A percentile compares a stretch with the other conserved stretches of the same genome.
phyloP scores from a whole-genome alignment of 2,888 invertebrate species.

The Dryococelus australis region DNA sequence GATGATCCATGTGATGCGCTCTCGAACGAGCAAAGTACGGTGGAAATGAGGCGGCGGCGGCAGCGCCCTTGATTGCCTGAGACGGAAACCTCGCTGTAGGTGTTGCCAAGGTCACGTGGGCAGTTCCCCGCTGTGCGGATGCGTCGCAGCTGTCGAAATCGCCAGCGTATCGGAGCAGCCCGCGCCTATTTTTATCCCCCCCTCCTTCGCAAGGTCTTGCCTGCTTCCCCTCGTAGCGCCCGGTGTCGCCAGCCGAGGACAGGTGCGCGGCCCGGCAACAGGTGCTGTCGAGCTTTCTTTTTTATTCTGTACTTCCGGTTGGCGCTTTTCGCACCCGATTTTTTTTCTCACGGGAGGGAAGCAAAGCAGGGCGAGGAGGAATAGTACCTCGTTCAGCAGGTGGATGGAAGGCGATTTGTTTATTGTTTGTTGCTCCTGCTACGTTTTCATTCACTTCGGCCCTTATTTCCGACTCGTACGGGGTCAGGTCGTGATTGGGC shows the following conservation, averaged over 20 bases:
- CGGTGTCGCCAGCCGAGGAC: background rate
- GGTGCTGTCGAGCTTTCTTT: background rate
- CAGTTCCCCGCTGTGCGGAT: no score
- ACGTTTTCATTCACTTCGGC: background rate
- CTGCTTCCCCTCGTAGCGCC: background rate
- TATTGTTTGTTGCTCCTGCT: background rate
- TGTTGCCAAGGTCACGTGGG: no score
- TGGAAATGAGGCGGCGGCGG: no score
- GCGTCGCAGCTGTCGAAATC: no score
- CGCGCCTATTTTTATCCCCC: no score
- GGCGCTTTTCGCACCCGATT: background rate
- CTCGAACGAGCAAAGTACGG: no score
- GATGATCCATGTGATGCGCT: no score
- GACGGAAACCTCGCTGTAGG: no score
- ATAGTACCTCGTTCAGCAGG: constrained; percentile 1
- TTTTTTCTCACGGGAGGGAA: background rate
- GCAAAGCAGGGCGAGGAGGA: background rate
- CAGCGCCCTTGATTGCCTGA: no score
- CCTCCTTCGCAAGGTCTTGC: background rate
- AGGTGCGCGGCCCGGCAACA: background rate
- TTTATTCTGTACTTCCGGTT: background rate
- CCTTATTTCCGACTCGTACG: background rate
- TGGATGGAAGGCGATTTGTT: background rate
- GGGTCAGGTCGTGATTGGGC: background rate
- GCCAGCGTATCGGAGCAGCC: no score